These are phyloP conservation scores for Eupithecia abbreviata DNA, from an alignment of 2,888 invertebrate genomes.

Conservation along the genomic window DNA sequence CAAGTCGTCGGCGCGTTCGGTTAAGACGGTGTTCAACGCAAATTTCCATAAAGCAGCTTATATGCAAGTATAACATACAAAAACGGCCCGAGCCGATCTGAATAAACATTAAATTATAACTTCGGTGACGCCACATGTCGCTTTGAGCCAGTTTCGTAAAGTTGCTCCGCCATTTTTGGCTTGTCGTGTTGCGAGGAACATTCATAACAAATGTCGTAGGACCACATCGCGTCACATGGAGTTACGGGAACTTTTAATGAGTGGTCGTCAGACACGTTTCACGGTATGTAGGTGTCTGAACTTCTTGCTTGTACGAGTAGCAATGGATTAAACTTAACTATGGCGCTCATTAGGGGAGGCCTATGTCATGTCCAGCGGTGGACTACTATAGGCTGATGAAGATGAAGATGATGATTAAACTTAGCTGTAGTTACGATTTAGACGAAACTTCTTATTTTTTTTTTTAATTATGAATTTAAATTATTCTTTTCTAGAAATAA, in stretches of 20 bases:
- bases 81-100: neutral
- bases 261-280: conserved; percentile 9
- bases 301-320: neutral
- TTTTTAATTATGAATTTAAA: no score
- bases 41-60: neutral
- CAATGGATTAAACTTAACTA: neutral
- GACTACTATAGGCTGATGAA: no score
- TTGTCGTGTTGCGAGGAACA: neutral
- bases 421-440: no score
- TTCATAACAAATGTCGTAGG: neutral
- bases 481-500: no score
- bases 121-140: neutral
- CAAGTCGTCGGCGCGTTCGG: neutral
- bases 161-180: neutral
- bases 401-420: no score
- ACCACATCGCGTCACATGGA: neutral
- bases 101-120: conserved; percentile 7
- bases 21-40: neutral
- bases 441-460: no score
- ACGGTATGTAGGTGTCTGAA: neutral
- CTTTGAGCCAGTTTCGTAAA: neutral
- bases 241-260: conserved; percentile 6
- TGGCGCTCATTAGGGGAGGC: no score
- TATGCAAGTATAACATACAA: neutral
- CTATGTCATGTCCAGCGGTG: no score